Conservation (phyloP, 2,113 vertebrate species). For the Xyliphius kryptos region DNA sequence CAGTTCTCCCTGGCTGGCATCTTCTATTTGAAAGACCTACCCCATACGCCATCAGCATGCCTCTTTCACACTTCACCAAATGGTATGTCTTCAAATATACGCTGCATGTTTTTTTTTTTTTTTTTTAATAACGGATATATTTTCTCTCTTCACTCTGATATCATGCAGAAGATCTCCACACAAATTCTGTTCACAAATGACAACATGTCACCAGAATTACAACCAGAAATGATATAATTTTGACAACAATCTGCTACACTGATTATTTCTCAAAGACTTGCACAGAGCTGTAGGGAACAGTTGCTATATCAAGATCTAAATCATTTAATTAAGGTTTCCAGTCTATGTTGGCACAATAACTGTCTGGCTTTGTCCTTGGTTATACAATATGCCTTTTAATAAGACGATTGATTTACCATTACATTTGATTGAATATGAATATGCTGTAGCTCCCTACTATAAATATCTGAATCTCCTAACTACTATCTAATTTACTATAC, state of each 20-base stretch:
- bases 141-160: not conserved
- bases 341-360: no score
- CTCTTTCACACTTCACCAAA: constrained; percentile 21
- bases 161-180: not conserved
- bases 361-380: no score
- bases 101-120: not conserved
- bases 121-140: not conserved
- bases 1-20: constrained; percentile 7
- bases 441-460: no score
- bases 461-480: no score
- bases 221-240: not conserved
- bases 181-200: constrained; percentile 15
- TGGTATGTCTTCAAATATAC: constrained; percentile 20
- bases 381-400: no score
- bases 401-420: no score
- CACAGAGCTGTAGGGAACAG: no score
- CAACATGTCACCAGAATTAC: constrained; percentile 11
- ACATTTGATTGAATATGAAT: no score
- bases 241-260: constrained; percentile 32
- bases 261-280: no score
- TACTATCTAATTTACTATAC: no score
- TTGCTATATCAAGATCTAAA: no score
- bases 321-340: no score
- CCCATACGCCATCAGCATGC: constrained; percentile 6
- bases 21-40: not conserved